These are phyloP conservation scores for Buathra laborator DNA, from an alignment of 2,888 invertebrate species.

Conservation along the genomic window DNA sequence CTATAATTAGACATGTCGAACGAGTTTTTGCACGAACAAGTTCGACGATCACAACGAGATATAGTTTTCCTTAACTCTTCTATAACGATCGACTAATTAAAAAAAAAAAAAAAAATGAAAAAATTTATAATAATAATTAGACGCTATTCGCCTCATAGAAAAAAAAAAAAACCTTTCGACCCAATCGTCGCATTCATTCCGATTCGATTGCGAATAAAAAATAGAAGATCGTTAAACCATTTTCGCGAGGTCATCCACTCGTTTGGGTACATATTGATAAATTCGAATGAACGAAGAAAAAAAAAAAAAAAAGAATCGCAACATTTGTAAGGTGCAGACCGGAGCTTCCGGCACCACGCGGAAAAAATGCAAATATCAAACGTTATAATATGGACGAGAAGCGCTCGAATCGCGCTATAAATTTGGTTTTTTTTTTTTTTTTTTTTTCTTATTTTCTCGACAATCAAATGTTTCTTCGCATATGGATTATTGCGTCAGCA, in stretches of 20 bases:
- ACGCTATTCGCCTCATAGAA: slow-evolving; percentile 59
- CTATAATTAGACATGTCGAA: slow-evolving; percentile 79
- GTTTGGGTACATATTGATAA: slow-evolving; percentile 48
- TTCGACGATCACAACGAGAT: slow-evolving; percentile 82
- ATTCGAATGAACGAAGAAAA: slow-evolving; percentile 18
- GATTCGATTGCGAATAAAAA: slow-evolving; percentile 55
- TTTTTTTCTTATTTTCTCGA: not conserved
- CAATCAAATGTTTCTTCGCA: slow-evolving; percentile 33
- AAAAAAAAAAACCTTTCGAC: slow-evolving; percentile 57
- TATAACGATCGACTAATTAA: slow-evolving; percentile 74
- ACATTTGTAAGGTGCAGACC: slow-evolving; percentile 5
- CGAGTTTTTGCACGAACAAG: slow-evolving; percentile 63
- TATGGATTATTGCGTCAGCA: slow-evolving; percentile 68
- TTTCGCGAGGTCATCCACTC: slow-evolving; percentile 27
- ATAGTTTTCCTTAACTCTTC: slow-evolving; percentile 77
- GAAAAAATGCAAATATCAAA: slow-evolving; percentile 33
- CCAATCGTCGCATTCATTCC: slow-evolving; percentile 60
- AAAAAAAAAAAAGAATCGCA: slow-evolving; percentile 14
- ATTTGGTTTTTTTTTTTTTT: slow-evolving; percentile 10
- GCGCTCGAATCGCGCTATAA: slow-evolving; percentile 26
- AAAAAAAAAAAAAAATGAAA: slow-evolving; percentile 68
- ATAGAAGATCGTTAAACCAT: slow-evolving; percentile 60
- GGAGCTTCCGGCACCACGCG: slow-evolving; percentile 18
- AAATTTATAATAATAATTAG: slow-evolving; percentile 60
- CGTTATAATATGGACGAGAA: slow-evolving; percentile 21